Conservation (phyloP, 2,888 invertebrate genomes). For the Brenthis daphne region DNA sequence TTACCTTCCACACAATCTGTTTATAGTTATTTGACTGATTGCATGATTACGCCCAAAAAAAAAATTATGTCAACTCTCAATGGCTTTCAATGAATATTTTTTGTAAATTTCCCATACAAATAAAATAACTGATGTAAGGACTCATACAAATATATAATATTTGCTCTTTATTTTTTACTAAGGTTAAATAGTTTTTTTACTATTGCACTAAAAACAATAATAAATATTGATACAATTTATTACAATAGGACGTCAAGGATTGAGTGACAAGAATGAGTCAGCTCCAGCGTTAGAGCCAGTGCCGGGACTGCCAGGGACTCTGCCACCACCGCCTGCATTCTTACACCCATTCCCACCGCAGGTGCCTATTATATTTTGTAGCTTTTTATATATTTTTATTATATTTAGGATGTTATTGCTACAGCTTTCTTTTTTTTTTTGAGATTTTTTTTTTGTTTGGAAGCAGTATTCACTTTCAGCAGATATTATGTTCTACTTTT, state of each 20-base stretch:
- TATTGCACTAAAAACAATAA: neutral
- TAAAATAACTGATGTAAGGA: too few species aligned
- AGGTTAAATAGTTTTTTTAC: neutral
- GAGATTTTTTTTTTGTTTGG: too few species aligned
- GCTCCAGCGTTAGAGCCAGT: slow-evolving; percentile 73
- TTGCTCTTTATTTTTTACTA: neutral
- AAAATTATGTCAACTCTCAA: too few species aligned
- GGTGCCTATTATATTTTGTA: slow-evolving; percentile 50
- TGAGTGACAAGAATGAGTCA: slow-evolving; percentile 64
- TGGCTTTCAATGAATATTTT: too few species aligned
- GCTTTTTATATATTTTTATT: neutral
- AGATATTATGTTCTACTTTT: too few species aligned
- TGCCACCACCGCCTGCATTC: slow-evolving; percentile 82
- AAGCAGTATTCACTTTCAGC: too few species aligned
- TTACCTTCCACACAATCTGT: too few species aligned
- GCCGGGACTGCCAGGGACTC: slow-evolving; percentile 83
- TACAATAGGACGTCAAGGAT: slow-evolving; percentile 69
- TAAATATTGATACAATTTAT: neutral
- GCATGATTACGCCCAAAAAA: too few species aligned
- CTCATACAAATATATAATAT: neutral
- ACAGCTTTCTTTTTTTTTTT: too few species aligned
- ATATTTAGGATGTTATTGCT: too few species aligned
- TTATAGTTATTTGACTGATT: too few species aligned
- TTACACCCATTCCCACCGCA: slow-evolving; percentile 76
- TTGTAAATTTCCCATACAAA: too few species aligned